Evolutionary conservation across 1,140 invertebrate genomes (phyloP).

Genomic region (Stratiolaelaps scimitus): DNA sequence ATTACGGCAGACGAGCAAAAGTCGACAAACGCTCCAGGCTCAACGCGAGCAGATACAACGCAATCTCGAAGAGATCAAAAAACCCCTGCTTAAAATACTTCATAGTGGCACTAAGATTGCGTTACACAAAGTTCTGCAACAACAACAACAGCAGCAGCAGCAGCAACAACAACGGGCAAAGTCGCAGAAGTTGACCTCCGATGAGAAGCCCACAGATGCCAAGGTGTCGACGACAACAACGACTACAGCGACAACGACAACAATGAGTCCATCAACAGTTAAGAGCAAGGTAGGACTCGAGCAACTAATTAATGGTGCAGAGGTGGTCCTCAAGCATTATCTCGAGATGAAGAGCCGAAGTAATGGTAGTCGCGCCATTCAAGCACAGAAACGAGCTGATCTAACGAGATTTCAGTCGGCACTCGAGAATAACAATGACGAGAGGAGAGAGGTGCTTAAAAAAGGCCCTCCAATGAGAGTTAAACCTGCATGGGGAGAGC

Average conservation of each 20-base stretch:
- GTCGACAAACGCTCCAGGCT: not conserved
- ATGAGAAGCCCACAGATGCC: not conserved
- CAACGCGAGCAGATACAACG: no score
- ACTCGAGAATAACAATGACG: not conserved
- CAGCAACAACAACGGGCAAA: no score
- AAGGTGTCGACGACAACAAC: no score
- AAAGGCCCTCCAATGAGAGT: no score
- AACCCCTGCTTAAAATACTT: conserved; percentile 9
- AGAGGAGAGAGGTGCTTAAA: not conserved
- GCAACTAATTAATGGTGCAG: conserved; percentile 10
- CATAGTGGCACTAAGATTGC: conserved; percentile 14
- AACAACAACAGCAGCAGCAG: no score
- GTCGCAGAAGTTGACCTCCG: not conserved
- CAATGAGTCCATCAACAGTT: not conserved
- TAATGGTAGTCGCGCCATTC: not conserved
- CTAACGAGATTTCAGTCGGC: not conserved
- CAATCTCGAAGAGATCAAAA: conserved; percentile 5
- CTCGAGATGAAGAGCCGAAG: not conserved
- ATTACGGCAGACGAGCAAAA: not conserved
- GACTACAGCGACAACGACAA: no score
- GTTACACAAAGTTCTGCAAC: conserved; percentile 6
- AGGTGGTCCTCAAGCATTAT: conserved; percentile 13
- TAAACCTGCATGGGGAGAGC: not conserved
- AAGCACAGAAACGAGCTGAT: conserved; percentile 1
- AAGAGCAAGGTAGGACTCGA: not conserved